Percentiles rank a stretch among this genome's conserved stretches.
phyloP scores from a whole-genome alignment of 2,888 invertebrate species.

The Notodonta ziczac region DNA sequence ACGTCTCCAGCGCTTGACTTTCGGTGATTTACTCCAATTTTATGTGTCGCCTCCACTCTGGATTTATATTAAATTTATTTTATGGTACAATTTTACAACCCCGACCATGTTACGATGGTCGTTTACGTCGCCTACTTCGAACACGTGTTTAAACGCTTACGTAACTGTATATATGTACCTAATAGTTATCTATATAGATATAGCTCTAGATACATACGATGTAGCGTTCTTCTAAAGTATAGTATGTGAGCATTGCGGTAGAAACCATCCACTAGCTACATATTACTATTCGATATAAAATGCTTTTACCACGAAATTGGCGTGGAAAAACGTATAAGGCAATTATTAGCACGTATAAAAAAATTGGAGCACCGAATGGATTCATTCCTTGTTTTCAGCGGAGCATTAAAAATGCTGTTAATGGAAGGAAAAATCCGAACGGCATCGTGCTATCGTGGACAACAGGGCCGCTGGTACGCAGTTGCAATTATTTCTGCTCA shows the following conservation, averaged over 20 bases:
- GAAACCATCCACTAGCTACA: no score
- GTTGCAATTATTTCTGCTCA: conserved; percentile 49
- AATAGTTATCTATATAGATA: background rate
- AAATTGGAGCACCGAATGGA: conserved; percentile 15
- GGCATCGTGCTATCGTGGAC: conserved; percentile 32
- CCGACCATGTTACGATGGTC: conserved; percentile 69
- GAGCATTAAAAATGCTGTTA: conserved; percentile 34
- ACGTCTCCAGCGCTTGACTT: conserved; percentile 81
- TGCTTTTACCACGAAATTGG: background rate
- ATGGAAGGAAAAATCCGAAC: conserved; percentile 37
- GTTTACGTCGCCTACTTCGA: conserved; percentile 56
- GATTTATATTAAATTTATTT: conserved; percentile 82
- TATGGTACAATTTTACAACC: conserved; percentile 76
- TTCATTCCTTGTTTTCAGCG: conserved; percentile 25
- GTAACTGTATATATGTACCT: conserved; percentile 27
- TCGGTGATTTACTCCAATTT: conserved; percentile 82
- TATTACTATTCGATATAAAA: no score
- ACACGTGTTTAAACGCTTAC: conserved; percentile 45
- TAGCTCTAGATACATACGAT: no score
- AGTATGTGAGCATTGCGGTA: no score
- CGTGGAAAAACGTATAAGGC: conserved; percentile 16
- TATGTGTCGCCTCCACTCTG: conserved; percentile 78
- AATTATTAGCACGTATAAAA: conserved; percentile 15
- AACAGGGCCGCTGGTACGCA: conserved; percentile 25
- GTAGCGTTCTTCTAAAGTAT: no score